Evolutionary conservation across 2,888 invertebrate genomes (phyloP).

Genomic region (Latrodectus elegans): DNA sequence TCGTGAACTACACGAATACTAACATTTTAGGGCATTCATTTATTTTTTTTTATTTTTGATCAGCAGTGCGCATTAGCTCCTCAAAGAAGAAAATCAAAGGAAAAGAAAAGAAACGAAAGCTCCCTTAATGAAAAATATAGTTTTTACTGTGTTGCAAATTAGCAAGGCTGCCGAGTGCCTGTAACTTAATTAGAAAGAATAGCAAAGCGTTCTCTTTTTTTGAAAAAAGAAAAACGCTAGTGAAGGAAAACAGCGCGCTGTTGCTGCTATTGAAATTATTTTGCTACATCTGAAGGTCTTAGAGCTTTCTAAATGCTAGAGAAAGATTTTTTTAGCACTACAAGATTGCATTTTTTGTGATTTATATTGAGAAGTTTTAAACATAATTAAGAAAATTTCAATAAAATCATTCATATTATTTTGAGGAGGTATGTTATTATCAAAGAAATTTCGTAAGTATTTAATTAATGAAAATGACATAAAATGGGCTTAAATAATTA

Average conservation of each 20-base stretch:
- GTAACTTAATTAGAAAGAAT: slow-evolving; percentile 4
- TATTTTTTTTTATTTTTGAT: neutral
- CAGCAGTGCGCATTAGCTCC: neutral
- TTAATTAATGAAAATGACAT: no score
- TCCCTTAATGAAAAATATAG: neutral
- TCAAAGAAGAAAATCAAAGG: neutral
- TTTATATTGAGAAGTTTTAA: no score
- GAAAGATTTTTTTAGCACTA: no score
- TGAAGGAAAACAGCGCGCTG: neutral
- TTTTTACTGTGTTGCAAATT: slow-evolving; percentile 3
- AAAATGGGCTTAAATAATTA: no score
- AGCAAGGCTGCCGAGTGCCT: neutral
- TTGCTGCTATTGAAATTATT: neutral
- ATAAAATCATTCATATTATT: no score
- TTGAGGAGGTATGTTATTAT: no score
- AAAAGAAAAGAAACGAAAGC: neutral
- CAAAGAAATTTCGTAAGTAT: no score
- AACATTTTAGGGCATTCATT: neutral
- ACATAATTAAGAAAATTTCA: no score
- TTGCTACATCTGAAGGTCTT: no score
- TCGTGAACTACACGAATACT: neutral
- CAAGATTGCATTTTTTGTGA: no score
- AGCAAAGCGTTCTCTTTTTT: neutral
- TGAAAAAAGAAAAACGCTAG: neutral
- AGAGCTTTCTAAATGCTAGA: no score